These are phyloP conservation scores for Pocillopora grandis DNA, from an alignment of 92 coral and sea anemone genomes.

Conservation along the genomic window DNA sequence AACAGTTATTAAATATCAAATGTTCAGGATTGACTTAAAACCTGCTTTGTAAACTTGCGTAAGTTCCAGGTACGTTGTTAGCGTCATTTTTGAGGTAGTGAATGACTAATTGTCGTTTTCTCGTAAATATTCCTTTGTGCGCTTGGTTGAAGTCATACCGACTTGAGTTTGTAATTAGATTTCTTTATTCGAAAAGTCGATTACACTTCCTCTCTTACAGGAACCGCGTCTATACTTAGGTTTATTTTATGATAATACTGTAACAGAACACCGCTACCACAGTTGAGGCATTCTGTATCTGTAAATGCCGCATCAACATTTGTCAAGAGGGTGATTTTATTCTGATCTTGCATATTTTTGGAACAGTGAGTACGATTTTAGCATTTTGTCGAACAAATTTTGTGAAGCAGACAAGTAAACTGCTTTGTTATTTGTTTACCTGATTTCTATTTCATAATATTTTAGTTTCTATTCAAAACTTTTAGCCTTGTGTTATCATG, in stretches of 20 bases:
- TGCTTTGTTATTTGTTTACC: slow-evolving; percentile 1
- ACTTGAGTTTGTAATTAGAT: not conserved
- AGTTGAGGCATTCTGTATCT: not conserved
- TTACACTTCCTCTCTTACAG: not conserved
- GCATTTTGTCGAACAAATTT: not conserved
- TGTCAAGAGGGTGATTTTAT: slow-evolving; percentile 1
- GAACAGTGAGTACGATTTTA: not conserved
- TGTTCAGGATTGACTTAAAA: slow-evolving; percentile 22
- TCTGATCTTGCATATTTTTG: slow-evolving; percentile 1
- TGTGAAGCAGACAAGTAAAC: not conserved
- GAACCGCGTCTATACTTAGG: not conserved
- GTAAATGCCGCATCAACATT: not conserved
- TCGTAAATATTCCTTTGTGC: not conserved
- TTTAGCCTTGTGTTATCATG: not conserved
- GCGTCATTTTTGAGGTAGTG: not conserved
- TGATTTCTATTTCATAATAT: slow-evolving; percentile 5
- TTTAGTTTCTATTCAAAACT: slow-evolving; percentile 6
- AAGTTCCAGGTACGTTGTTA: slow-evolving; percentile 21
- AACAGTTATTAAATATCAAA: slow-evolving; percentile 42
- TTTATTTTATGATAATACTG: not conserved
- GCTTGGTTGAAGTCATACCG: not conserved
- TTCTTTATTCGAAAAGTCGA: not conserved
- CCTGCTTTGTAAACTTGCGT: slow-evolving; percentile 29
- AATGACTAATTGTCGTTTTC: not conserved
- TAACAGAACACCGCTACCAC: not conserved